These are phyloP conservation scores for Delphinus delphis DNA, from an alignment of 2,113 vertebrate genomes.

Conservation along the genomic window DNA sequence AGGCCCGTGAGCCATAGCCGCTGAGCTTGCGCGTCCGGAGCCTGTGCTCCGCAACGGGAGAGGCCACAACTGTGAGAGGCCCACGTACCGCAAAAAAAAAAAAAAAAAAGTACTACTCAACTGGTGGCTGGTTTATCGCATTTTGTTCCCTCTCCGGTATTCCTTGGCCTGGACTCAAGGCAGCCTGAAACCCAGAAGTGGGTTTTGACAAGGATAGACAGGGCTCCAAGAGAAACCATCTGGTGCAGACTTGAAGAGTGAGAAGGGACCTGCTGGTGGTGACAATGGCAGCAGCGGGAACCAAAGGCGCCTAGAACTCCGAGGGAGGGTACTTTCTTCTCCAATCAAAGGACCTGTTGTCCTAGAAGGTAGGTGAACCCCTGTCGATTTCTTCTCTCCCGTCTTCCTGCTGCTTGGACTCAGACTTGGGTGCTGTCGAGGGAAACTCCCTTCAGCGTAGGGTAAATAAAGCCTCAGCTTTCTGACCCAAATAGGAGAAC, in stretches of 20 bases:
- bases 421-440: not conserved
- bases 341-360: not conserved
- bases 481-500: not conserved
- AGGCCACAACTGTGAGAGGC: too few relatives aligned
- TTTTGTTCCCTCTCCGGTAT: not conserved
- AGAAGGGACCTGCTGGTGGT: not conserved
- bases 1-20: too few relatives aligned
- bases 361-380: not conserved
- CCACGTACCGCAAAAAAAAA: too few relatives aligned
- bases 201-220: not conserved
- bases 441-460: not conserved
- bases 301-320: not conserved
- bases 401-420: not conserved
- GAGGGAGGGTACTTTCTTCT: too few relatives aligned
- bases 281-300: not conserved
- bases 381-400: not conserved
- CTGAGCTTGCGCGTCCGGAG: too few relatives aligned
- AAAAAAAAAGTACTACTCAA: not conserved
- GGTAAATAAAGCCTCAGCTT: not conserved
- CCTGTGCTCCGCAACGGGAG: too few relatives aligned
- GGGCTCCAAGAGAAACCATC: not conserved
- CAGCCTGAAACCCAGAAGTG: not conserved
- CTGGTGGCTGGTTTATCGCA: not conserved
- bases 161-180: not conserved
- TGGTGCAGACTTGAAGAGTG: not conserved